Evolutionary conservation across 1,140 invertebrate genomes (phyloP).

Genomic region (Drosophila asahinai): DNA sequence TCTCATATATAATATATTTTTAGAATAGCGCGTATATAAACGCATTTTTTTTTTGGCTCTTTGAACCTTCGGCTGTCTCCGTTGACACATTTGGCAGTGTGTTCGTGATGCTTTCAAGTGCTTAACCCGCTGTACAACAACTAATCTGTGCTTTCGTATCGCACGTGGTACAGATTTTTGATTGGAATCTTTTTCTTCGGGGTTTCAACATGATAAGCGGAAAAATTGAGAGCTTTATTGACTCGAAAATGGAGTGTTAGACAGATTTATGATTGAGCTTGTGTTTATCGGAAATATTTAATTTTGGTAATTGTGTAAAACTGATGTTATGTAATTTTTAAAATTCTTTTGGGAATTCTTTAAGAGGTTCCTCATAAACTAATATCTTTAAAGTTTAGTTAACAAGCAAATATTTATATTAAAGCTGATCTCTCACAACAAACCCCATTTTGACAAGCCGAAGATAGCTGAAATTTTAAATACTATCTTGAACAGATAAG

Average conservation of each 20-base stretch:
- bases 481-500: not conserved
- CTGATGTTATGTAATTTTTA: not conserved
- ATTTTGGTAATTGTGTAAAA: not conserved
- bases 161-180: constrained; percentile 25
- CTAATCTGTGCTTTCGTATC: not conserved
- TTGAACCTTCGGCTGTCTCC: constrained; percentile 41
- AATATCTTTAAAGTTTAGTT: not conserved
- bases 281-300: not conserved
- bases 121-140: constrained; percentile 15
- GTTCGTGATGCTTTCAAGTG: constrained; percentile 24
- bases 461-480: not conserved
- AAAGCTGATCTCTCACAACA: too few species aligned
- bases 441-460: not conserved
- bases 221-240: not conserved
- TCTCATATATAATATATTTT: constrained; percentile 22
- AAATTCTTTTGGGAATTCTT: not conserved
- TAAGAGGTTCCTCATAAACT: too few species aligned
- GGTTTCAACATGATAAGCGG: not conserved
- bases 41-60: constrained; percentile 18
- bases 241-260: not conserved
- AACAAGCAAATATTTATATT: too few species aligned
- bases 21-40: constrained; percentile 9
- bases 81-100: constrained; percentile 65
- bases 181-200: constrained; percentile 11
- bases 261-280: not conserved